A percentile compares a stretch with the other conserved stretches of the same genome.
Conservation (phyloP, 2,888 invertebrate genomes). For the Drosophila maculinotata region DNA sequence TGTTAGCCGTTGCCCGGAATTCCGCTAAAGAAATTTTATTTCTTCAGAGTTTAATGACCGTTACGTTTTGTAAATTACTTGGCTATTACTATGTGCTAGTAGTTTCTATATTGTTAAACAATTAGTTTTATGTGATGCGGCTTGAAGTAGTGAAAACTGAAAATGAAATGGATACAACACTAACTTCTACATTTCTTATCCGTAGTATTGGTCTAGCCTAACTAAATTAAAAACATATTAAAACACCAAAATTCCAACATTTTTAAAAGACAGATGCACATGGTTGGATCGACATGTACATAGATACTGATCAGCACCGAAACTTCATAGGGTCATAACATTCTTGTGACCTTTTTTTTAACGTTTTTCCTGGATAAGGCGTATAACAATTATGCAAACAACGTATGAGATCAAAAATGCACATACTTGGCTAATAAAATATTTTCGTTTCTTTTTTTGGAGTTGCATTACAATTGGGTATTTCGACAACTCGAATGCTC, state of each 20-base stretch:
- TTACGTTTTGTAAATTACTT: slow-evolving; percentile 57
- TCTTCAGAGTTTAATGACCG: slow-evolving; percentile 64
- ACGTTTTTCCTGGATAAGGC: neutral
- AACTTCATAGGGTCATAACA: neutral
- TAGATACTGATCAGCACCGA: neutral
- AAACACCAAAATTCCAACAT: too few relatives aligned
- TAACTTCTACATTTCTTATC: too few relatives aligned
- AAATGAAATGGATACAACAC: too few relatives aligned
- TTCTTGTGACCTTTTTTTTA: neutral
- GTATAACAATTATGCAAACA: neutral
- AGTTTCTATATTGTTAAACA: slow-evolving; percentile 11
- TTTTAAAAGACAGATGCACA: too few relatives aligned
- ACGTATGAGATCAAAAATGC: slow-evolving; percentile 1
- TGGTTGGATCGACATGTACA: too few relatives aligned
- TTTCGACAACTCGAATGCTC: slow-evolving; percentile 37
- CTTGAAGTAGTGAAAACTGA: neutral
- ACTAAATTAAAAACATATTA: too few relatives aligned
- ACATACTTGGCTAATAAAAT: neutral
- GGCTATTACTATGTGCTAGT: slow-evolving; percentile 21
- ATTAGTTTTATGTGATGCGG: slow-evolving; percentile 7
- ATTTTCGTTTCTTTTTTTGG: slow-evolving; percentile 6
- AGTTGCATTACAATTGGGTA: slow-evolving; percentile 27
- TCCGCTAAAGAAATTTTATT: slow-evolving; percentile 60
- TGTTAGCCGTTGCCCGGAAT: slow-evolving; percentile 57
- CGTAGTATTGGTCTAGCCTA: neutral